phyloP scores from a whole-genome alignment of 2,113 vertebrate species.

The Nothocercus nigrocapillus region DNA sequence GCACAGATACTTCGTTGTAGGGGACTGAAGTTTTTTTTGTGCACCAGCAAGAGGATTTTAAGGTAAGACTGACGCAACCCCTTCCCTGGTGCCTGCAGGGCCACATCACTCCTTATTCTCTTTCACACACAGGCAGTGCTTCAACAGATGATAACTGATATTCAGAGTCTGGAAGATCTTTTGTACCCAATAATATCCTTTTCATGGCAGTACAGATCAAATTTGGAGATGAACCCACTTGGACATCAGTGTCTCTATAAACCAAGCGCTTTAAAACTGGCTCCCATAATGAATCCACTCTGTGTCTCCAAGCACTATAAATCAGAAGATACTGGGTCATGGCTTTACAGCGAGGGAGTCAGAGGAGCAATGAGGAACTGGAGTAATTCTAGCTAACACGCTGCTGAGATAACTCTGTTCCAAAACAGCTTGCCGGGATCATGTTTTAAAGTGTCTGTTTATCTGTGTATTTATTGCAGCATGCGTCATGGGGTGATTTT shows the following conservation, averaged over 20 bases:
- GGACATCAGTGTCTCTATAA: background rate
- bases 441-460: background rate
- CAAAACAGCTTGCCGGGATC: background rate
- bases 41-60: background rate
- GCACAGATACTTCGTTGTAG: background rate
- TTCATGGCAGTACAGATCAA: background rate
- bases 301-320: background rate
- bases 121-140: no score
- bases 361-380: background rate
- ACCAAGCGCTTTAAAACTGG: background rate
- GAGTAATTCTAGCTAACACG: background rate
- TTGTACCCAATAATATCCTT: background rate
- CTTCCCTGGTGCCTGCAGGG: fast-evolving
- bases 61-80: background rate
- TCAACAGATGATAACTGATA: background rate
- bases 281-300: background rate
- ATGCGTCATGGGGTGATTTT: constrained; percentile 36
- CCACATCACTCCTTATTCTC: background rate
- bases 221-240: background rate
- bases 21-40: background rate
- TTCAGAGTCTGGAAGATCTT: fast-evolving
- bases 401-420: background rate
- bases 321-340: background rate
- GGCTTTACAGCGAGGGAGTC: background rate
- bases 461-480: constrained; percentile 52